Percentiles rank a stretch among this genome's conserved stretches.
These are phyloP conservation scores for Cygnus olor DNA, from an alignment of 2,797 vertebrate species.

Conservation along the genomic window DNA sequence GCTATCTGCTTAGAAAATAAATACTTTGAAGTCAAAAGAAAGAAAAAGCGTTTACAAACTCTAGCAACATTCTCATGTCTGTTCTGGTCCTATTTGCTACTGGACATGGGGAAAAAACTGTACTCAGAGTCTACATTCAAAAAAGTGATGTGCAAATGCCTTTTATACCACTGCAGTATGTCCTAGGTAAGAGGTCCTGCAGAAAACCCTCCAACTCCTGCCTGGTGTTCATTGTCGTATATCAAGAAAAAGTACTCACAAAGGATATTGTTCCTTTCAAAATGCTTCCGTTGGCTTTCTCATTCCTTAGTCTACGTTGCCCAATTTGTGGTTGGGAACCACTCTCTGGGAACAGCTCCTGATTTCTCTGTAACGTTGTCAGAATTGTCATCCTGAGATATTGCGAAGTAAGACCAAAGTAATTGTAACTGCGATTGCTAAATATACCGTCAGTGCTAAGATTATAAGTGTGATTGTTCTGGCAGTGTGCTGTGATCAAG, in stretches of 20 bases:
- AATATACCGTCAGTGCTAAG: constrained; percentile 37
- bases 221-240: not conserved
- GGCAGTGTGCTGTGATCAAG: constrained; percentile 53
- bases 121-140: not conserved
- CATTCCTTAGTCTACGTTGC: not conserved
- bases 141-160: not conserved
- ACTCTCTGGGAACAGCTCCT: not conserved
- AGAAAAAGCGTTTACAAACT: not conserved
- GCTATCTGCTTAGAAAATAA: not conserved
- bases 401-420: constrained; percentile 52
- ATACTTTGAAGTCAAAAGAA: not conserved
- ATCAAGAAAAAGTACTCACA: accelerated
- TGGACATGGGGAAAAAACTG: not conserved
- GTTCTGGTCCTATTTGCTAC: not conserved
- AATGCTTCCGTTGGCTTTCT: not conserved
- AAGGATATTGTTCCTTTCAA: not conserved
- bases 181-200: not conserved
- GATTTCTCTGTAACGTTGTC: not conserved
- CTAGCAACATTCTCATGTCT: not conserved
- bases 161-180: not conserved
- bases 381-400: constrained; percentile 35
- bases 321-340: not conserved
- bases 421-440: constrained; percentile 59
- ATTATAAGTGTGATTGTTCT: constrained; percentile 41
- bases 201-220: not conserved